These are phyloP conservation scores for Tenrec ecaudatus DNA, from an alignment of 2,113 vertebrate genomes.

Conservation along the genomic window DNA sequence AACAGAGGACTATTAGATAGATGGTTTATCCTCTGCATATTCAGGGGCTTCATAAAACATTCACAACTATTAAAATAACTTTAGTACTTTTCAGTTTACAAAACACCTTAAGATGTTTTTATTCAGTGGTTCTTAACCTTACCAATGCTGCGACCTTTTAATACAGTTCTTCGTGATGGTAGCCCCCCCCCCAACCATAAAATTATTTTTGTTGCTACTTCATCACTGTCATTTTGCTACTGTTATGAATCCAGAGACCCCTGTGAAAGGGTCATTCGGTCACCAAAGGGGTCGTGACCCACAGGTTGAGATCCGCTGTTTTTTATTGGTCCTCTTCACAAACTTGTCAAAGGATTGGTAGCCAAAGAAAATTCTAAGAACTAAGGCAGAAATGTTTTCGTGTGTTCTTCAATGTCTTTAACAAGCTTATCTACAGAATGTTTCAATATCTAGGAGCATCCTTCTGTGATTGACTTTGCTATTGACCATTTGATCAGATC, in stretches of 20 bases:
- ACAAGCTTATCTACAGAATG: not conserved
- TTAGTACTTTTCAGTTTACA: not conserved
- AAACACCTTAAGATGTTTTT: not conserved
- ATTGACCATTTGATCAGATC: not conserved
- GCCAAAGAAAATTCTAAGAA: conserved; percentile 25
- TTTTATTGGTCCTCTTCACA: not conserved
- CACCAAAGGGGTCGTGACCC: too few species aligned
- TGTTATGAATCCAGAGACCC: too few species aligned
- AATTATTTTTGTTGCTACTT: too few species aligned
- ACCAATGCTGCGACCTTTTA: too few species aligned
- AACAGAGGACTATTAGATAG: not conserved
- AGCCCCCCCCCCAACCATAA: too few species aligned
- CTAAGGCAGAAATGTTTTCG: not conserved
- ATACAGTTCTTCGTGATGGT: too few species aligned
- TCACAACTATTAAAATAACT: not conserved
- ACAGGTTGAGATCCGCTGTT: too few species aligned
- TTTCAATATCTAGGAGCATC: not conserved
- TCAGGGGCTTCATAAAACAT: not conserved
- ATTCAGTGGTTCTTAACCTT: not conserved
- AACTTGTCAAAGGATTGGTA: not conserved
- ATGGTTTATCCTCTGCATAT: not conserved
- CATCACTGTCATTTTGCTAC: too few species aligned
- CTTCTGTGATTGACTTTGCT: not conserved
- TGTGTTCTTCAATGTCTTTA: not conserved
- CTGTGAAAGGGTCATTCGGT: too few species aligned